Evolutionary conservation across 1,140 invertebrate genomes (phyloP), one percentile per base, ranked within the genome.

Genomic region (Nasonia giraulti): DNA sequence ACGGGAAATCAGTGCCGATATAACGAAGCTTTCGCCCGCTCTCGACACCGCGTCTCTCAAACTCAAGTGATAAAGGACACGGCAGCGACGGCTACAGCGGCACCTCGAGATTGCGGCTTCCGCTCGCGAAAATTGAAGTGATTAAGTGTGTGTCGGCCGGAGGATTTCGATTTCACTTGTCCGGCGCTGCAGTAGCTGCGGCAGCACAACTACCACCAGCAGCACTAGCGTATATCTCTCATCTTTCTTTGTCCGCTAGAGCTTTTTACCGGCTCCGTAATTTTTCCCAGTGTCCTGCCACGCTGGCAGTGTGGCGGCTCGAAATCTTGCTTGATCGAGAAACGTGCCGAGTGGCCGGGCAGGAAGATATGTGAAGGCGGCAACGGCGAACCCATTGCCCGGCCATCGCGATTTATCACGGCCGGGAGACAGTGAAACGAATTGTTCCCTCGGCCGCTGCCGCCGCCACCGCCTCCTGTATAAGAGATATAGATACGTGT

Each of bases 331-430:
- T 75, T 40, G 79, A 85, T 74, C 78, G 84, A 81, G 78, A 44
- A 82, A 82, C 55, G 47, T 80, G 37, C 76, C 83, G 66, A 81
- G 77, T 73, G 40, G 77, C 55, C 86, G 84, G 83, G 75, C 55
- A 40, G 80, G 79, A 84, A 86, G 79, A 81, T 84, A 82, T 47
- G 82, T 78, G 86, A 84, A 82, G 80, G 84, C 75, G 69, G 55
- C 55, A 62, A 62, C 76, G 87, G 82, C 84, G 85, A 87, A 89
- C 75, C 85, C 87, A 90, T 89, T 88, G 88, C 83, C 37, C 85
- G 85, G 73, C 87, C 88, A 87, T 88, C 85, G 87, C 89, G 88
- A 92, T 92, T 91, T 91, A 91, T 92, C 89, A 89, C 89, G 73
- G 76, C 55, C 79, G 20, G 55, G 87, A 86, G 87, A 89, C 88